phyloP scores from a whole-genome alignment of 2,888 invertebrate genomes.

The Flexamia atlantica region DNA sequence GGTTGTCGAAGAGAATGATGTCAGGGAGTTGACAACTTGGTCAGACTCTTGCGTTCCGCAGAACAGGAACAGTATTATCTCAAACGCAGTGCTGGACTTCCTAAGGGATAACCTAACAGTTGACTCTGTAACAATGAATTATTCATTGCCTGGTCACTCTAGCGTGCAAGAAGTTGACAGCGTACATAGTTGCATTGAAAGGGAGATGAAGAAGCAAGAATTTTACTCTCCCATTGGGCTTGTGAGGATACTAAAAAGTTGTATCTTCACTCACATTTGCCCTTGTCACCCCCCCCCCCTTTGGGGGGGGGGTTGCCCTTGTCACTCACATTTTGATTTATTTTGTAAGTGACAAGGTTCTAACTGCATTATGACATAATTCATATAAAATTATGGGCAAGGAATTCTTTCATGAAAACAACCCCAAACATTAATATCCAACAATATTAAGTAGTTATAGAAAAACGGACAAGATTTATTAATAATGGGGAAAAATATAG shows the following conservation, averaged over 20 bases:
- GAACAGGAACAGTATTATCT: constrained; percentile 43
- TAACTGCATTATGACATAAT: no score
- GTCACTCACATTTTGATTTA: no score
- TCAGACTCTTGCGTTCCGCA: constrained; percentile 52
- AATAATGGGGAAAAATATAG: no score
- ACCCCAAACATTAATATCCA: no score
- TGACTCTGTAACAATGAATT: background rate
- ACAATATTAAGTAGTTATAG: no score
- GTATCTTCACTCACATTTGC: no score
- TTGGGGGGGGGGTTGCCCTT: no score
- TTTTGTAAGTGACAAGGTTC: no score
- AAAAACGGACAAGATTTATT: no score
- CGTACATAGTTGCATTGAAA: constrained; percentile 33
- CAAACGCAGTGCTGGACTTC: constrained; percentile 53
- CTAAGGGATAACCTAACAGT: background rate
- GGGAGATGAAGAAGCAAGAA: background rate
- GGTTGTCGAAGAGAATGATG: constrained; percentile 46
- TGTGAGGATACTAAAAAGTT: constrained; percentile 33
- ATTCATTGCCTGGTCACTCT: constrained; percentile 54
- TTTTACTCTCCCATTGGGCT: constrained; percentile 22
- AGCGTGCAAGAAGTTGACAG: constrained; percentile 56
- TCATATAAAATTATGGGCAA: no score
- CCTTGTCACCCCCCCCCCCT: no score
- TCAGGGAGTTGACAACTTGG: constrained; percentile 31
- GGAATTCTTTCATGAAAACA: no score